These are phyloP conservation scores for Saccopteryx leptura DNA, from an alignment of 2,113 vertebrate genomes.

Conservation along the genomic window DNA sequence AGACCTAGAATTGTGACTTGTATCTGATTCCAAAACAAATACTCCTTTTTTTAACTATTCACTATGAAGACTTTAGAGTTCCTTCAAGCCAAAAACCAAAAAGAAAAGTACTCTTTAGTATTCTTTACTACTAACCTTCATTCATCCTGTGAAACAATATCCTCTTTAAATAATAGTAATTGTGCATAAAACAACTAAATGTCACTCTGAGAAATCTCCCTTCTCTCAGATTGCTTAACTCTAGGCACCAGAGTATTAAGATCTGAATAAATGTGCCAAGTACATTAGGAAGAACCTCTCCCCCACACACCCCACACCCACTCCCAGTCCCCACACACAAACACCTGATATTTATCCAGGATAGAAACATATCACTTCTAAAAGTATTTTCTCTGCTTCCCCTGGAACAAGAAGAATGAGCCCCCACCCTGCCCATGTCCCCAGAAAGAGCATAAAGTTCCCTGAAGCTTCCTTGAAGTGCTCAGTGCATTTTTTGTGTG, in stretches of 20 bases:
- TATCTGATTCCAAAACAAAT: not conserved
- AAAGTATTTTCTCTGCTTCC: constrained; percentile 9
- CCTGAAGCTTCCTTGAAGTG: constrained; percentile 7
- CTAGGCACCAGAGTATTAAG: constrained; percentile 69
- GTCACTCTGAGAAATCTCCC: not conserved
- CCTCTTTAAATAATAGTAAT: not conserved
- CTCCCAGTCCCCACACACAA: not conserved
- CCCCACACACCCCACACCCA: not conserved
- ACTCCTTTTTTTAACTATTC: not conserved
- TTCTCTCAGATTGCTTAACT: constrained; percentile 68
- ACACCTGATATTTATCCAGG: not conserved
- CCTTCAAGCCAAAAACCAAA: not conserved
- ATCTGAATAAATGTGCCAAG: constrained; percentile 73
- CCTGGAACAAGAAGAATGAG: constrained; percentile 5
- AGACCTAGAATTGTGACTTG: not conserved
- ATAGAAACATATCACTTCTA: not conserved
- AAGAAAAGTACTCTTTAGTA: not conserved
- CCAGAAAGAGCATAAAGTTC: not conserved
- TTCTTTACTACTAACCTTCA: not conserved
- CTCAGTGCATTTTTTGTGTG: constrained; percentile 21
- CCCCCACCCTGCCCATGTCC: not conserved
- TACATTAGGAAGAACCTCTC: not conserved
- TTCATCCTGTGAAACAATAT: not conserved
- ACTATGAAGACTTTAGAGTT: not conserved
- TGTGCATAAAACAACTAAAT: not conserved